Base-by-base conservation (phyloP, 1,140 invertebrate species). In the Drosophila arawakana region DNA sequence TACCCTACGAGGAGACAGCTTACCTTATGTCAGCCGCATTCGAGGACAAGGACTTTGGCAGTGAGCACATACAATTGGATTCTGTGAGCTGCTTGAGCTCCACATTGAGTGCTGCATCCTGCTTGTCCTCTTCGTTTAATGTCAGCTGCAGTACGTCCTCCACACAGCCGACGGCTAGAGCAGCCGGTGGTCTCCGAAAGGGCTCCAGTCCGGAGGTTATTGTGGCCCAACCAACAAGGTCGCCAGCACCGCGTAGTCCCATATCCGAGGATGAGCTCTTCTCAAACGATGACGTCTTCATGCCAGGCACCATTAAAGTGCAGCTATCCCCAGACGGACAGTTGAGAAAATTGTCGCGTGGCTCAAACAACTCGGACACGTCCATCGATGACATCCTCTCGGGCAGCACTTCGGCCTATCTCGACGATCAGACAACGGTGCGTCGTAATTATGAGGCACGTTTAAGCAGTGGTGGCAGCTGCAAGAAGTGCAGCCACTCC, bases 241-340 rank as follows among this genome's bases (percentile, higher is more conserved):
- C 94, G 0, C 94, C 94, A 6, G 79, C 78, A 10, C 91, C 92
- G 34, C 94, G 94, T 8, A 94, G 93, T 80, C 95, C 95, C 0
- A 93, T 95, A 71, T 95, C 94, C 3, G 95, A 95, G 69, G 95
- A 95, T 66, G 95, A 95, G 76, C 92, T 94, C 35, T 94, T 94
- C 44, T 93, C 93, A 69, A 93, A 94, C 69, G 95, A 95, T 82
- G 95, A 95, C 79, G 95, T 95, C 3, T 95, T 95, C 73, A 94
- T 94, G 77, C 93, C 91, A 5, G 94, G 94, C 25, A 94, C 93
- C 34, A 92, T 92, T 7, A 94, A 94, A 74, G 94, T 92, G 10
- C 91, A 94, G 43, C 71, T 94, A 2, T 94, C 94, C 0, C 94
- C 94, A 9, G 94, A 95, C 84, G 93, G 93, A 1, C 89, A 86